These are phyloP conservation scores for Entelurus aequoreus DNA, from an alignment of 2,113 vertebrate genomes.

Conservation along the genomic window DNA sequence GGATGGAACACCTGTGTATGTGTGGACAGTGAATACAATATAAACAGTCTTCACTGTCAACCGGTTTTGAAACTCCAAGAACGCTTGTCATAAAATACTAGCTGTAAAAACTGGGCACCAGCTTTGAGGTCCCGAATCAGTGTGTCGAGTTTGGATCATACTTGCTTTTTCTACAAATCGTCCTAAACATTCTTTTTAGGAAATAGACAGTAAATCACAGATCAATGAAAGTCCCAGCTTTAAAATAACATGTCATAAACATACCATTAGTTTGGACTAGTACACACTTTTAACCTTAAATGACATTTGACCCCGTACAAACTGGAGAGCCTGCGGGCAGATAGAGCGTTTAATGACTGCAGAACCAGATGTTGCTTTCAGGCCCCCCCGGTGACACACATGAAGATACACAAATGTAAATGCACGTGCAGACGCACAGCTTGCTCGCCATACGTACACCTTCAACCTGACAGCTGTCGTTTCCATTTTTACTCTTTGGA, in stretches of 20 bases:
- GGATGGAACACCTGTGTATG: too few relatives aligned
- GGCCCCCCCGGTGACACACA: constrained; percentile 1
- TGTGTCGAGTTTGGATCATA: background rate
- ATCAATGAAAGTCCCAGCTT: background rate
- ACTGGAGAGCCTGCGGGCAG: constrained; percentile 10
- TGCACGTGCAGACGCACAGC: background rate
- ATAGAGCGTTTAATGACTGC: constrained; percentile 16
- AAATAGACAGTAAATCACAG: background rate
- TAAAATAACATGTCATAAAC: constrained; percentile 12
- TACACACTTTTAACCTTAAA: constrained; percentile 10
- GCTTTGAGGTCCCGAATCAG: too few relatives aligned
- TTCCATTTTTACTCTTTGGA: constrained; percentile 35
- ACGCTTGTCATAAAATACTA: background rate
- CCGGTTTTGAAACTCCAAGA: background rate
- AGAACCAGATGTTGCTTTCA: constrained; percentile 25
- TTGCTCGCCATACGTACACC: background rate
- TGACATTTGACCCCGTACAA: constrained; percentile 16
- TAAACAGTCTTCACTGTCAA: too few relatives aligned
- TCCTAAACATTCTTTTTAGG: background rate
- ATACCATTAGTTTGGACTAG: background rate
- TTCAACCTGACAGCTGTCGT: constrained; percentile 11
- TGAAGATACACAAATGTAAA: background rate
- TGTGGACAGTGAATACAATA: too few relatives aligned
- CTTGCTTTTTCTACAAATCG: background rate
- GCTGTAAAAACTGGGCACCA: background rate